These are phyloP conservation scores for Conomelus anceps DNA, from an alignment of 2,888 invertebrate species.

Conservation along the genomic window DNA sequence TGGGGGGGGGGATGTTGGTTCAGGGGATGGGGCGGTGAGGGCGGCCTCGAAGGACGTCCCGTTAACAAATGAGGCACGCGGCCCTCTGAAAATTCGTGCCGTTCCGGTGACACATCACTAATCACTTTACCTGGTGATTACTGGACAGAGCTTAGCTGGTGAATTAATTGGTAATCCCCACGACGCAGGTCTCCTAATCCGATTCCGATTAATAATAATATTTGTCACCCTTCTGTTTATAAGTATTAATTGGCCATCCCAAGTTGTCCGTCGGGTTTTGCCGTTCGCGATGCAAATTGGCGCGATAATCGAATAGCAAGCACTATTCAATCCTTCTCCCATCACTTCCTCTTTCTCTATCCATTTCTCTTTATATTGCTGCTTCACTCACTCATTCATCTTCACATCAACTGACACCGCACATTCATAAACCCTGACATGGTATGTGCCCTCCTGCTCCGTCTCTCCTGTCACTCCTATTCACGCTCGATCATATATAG, in stretches of 20 bases:
- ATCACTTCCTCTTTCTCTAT: neutral
- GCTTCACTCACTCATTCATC: neutral
- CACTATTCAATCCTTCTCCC: neutral
- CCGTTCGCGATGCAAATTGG: neutral
- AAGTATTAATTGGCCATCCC: constrained; percentile 6
- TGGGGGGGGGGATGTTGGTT: too few species aligned
- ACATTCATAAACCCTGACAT: neutral
- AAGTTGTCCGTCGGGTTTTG: constrained; percentile 7
- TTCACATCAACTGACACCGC: neutral
- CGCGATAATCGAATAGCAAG: constrained; percentile 1
- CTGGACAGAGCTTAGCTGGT: neutral
- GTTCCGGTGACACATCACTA: constrained; percentile 3
- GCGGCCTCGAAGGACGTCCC: neutral
- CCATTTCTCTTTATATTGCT: neutral
- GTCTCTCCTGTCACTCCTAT: neutral
- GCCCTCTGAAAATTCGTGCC: neutral
- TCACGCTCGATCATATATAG: neutral
- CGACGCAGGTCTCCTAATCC: neutral
- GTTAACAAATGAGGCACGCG: neutral
- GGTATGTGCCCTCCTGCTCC: neutral
- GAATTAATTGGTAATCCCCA: constrained; percentile 12
- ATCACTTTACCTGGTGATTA: constrained; percentile 12
- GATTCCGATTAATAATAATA: constrained; percentile 12
- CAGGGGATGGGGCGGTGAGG: neutral
- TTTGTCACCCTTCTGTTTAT: constrained; percentile 12